phyloP scores from a whole-genome alignment of 2,888 invertebrate genomes.

The Octodonta nipae region DNA sequence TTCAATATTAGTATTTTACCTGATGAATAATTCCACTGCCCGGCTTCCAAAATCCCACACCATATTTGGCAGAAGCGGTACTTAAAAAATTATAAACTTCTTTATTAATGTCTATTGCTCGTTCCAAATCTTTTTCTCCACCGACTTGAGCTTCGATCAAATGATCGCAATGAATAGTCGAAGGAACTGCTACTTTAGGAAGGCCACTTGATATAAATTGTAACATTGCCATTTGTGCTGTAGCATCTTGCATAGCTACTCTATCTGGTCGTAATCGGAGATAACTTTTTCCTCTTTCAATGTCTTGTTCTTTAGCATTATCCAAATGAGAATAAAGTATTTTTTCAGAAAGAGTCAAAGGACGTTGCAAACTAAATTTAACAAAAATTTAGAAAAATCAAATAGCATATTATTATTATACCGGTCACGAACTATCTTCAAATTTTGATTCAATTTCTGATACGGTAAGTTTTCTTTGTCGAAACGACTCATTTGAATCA shows the following conservation, averaged over 20 bases:
- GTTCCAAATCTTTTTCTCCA: slow-evolving; percentile 76
- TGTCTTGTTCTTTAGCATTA: no score
- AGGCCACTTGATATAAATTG: slow-evolving; percentile 98
- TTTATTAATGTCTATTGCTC: slow-evolving; percentile 81
- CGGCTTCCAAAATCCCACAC: slow-evolving; percentile 99
- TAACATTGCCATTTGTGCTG: slow-evolving; percentile 99
- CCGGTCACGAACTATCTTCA: no score
- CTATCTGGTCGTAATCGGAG: slow-evolving; percentile 89
- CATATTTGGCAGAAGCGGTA: slow-evolving; percentile 92
- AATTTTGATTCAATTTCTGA: no score
- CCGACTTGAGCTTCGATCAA: slow-evolving; percentile 94
- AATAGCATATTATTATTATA: no score
- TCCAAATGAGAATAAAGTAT: no score
- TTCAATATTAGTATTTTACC: slow-evolving; percentile 30
- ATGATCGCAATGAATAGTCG: slow-evolving; percentile 98
- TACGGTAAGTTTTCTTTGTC: no score
- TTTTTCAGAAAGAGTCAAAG: no score
- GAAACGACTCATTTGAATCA: no score
- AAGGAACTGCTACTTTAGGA: slow-evolving; percentile 89
- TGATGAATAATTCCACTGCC: slow-evolving; percentile 65
- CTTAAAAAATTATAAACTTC: slow-evolving; percentile 91
- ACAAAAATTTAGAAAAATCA: no score
- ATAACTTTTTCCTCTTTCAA: slow-evolving; percentile 82
- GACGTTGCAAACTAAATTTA: no score
- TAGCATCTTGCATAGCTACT: slow-evolving; percentile 99